These are phyloP conservation scores for Drosophila dives DNA, from an alignment of 2,888 invertebrate species.

Conservation along the genomic window DNA sequence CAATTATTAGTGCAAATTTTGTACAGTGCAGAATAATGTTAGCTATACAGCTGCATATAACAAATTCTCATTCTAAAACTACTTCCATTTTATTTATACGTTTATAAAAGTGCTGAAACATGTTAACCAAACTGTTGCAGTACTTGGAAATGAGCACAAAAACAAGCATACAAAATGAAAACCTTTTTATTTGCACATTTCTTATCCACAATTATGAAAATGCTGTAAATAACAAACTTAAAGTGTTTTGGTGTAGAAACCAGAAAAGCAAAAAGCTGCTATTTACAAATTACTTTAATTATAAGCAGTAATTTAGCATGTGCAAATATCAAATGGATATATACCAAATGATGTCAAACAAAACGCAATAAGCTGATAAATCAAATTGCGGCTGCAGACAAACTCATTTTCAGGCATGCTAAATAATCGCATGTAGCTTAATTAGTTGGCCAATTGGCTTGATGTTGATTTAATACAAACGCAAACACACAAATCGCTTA, in stretches of 20 bases:
- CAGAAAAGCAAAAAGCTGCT: not conserved
- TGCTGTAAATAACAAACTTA: not conserved
- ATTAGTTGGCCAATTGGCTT: constrained; percentile 55
- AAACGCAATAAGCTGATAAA: constrained; percentile 27
- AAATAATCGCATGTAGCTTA: constrained; percentile 40
- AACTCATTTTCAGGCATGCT: constrained; percentile 16
- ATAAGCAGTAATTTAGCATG: not conserved
- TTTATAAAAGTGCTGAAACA: not conserved
- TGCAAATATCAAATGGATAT: constrained; percentile 2
- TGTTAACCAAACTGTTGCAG: not conserved
- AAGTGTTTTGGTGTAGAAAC: not conserved
- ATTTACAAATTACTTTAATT: constrained; percentile 2
- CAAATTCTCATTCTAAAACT: not conserved
- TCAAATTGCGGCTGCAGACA: constrained; percentile 10
- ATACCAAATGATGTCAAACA: constrained; percentile 2
- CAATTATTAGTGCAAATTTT: not conserved
- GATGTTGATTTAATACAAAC: constrained; percentile 38
- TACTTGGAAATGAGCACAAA: not conserved
- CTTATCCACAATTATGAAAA: not conserved
- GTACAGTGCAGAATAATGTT: not conserved
- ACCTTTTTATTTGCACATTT: too few species aligned
- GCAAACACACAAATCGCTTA: constrained; percentile 39
- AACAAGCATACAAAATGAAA: not conserved
- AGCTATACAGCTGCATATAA: not conserved
- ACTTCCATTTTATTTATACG: not conserved